A percentile compares a stretch with the other conserved stretches of the same genome.
These are phyloP conservation scores for Plumapathes pennacea DNA, from an alignment of 92 coral and sea anemone genomes.

Conservation along the genomic window DNA sequence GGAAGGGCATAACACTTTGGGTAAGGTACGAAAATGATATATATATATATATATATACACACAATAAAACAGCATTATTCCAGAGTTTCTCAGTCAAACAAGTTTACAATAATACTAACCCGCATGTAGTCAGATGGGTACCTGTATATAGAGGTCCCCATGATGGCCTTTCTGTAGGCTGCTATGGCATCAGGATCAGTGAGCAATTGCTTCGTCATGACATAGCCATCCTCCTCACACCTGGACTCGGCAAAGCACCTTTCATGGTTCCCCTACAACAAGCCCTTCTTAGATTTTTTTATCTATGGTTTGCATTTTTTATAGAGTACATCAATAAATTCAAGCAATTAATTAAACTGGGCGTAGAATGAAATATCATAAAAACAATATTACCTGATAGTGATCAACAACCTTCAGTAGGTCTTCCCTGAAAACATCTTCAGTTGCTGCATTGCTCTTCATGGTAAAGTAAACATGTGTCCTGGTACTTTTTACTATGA, in stretches of 20 bases:
- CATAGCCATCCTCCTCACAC: conserved; percentile 3
- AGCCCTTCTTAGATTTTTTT: too few species aligned
- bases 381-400: conserved; percentile 2
- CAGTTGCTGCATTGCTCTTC: conserved; percentile 5
- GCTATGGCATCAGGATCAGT: conserved; percentile 5
- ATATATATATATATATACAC: too few species aligned
- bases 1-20: not conserved
- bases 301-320: too few species aligned
- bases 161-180: conserved; percentile 12
- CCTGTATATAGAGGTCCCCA: conserved; percentile 9
- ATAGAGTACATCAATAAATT: too few species aligned
- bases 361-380: too few species aligned
- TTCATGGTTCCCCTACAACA: conserved; percentile 8
- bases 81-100: not conserved
- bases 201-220: conserved; percentile 7
- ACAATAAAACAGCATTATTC: not conserved
- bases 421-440: not conserved
- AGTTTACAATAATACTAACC: not conserved
- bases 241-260: conserved; percentile 8
- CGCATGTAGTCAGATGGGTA: conserved; percentile 11
- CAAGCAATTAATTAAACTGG: too few species aligned
- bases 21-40: not conserved
- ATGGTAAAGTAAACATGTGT: conserved; percentile 11
- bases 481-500: conserved; percentile 21
- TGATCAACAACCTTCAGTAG: conserved; percentile 11